Evolutionary conservation across 2,888 invertebrate species (phyloP).

Genomic region (Drosophila atroscutellata): DNA sequence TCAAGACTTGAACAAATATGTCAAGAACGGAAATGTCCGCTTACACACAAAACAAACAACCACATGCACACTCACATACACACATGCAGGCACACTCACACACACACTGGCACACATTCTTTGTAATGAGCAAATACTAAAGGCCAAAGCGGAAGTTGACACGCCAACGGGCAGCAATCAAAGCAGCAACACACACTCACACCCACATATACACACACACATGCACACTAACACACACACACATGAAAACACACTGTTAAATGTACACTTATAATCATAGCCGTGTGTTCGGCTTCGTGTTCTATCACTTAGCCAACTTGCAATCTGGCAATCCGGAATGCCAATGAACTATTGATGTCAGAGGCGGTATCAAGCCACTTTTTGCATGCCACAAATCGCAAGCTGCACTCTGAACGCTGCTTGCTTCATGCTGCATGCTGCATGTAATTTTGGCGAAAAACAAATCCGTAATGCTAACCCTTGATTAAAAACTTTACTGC

Average conservation of each 20-base stretch:
- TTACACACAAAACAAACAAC: slow-evolving; percentile 19
- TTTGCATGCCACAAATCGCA: slow-evolving; percentile 59
- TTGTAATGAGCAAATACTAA: slow-evolving; percentile 67
- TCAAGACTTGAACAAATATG: slow-evolving; percentile 61
- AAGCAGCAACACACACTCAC: slow-evolving; percentile 19
- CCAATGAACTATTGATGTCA: slow-evolving; percentile 48
- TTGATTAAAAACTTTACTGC: slow-evolving; percentile 60
- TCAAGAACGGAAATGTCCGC: slow-evolving; percentile 42
- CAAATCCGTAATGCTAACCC: slow-evolving; percentile 54
- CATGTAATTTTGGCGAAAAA: slow-evolving; percentile 60
- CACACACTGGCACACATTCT: slow-evolving; percentile 22
- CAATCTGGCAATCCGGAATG: slow-evolving; percentile 34
- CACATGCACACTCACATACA: slow-evolving; percentile 9
- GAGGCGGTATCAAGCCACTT: slow-evolving; percentile 23
- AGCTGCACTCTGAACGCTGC: slow-evolving; percentile 24
- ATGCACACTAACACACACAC: neutral
- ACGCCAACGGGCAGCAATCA: slow-evolving; percentile 29
- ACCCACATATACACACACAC: slow-evolving; percentile 3
- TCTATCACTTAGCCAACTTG: slow-evolving; percentile 49
- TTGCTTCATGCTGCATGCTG: slow-evolving; percentile 45
- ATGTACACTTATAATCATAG: neutral
- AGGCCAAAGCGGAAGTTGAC: slow-evolving; percentile 46
- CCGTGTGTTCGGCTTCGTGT: slow-evolving; percentile 32
- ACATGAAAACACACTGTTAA: neutral
- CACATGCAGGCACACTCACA: neutral